Base-by-base conservation (phyloP, 1,140 invertebrate genomes). In the Sarcophaga peregrina region DNA sequence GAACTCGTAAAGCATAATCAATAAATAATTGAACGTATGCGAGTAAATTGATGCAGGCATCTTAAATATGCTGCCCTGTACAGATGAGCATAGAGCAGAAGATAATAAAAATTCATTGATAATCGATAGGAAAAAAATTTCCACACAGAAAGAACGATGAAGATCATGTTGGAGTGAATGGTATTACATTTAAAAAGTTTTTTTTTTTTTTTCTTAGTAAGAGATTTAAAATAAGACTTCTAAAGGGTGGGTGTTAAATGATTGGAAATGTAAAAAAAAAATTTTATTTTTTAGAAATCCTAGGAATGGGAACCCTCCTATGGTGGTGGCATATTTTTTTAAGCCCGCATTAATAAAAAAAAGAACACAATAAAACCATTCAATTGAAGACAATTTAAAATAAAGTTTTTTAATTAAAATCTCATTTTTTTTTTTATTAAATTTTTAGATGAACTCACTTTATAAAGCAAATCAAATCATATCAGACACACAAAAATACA, bases 1-100 rank as follows among this genome's bases (percentile, higher is more conserved):
- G 4, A 37, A 37, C 25, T 37, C 25, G 1, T 37, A 8, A 68
- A 68, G 20, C n/a, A 25, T 68, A 68, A 68, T 68, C 17, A 68
- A 68, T 68, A 68, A 68, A 68, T 68, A 68, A 68, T 68, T 68
- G 62, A 68, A 68, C 62, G 62, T 68, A 68, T 68, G 62, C 62
- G 17, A 68, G 17, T 13, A 58, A n/a, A n/a, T n/a, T 58, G 54
- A 58, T 58, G n/a, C 54, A 58, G 54, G 62, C 62, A 68, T 68
- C 3, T 58, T 13, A 58, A n/a, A 58, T n/a, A 58, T 5, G 13
- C 3, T n/a, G 13, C 54, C 7, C 13, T n/a, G 13, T n/a, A 58
- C 25, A 58, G 54, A 58, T 0, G 8, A n/a, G n/a, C 0, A 15
- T 6, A 13, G 13, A n/a, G n/a, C 54, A 58, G 54, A 15, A 13